Evolutionary conservation across 2,888 invertebrate genomes (phyloP), one percentile per base, ranked within the genome.

Genomic region (Lydus trimaculatus): DNA sequence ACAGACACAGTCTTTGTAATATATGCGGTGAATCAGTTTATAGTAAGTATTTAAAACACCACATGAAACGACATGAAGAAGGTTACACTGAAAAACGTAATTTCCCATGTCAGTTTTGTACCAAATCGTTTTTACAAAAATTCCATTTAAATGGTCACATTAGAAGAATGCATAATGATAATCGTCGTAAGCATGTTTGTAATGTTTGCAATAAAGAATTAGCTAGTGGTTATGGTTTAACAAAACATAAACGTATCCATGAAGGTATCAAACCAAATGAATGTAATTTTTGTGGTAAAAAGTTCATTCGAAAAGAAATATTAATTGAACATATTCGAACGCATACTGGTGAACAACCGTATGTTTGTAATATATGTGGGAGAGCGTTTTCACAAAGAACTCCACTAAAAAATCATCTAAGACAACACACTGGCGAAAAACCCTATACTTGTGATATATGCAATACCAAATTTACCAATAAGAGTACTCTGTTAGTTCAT

Each of bases 221-320:
- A n/a, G 81, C 23, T 7, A n/a, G 28, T 56, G 4, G 8, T 5
- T 9, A 17, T 25, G 11, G 33, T 61, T 39, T 61, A 23, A 39
- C 5, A 20, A 81, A 7, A n/a, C 83, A 83, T 66, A 75, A 76
- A 67, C 72, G 81, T 31, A 76, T 73, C 1, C 81, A 81, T 63
- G 82, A 80, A 0, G 81, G 81, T 0, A 82, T 83, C 61, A 81
- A 79, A 61, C 82, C 82, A 1, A 81, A 81, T 63, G 70, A 78
- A 39, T 85, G 85, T 65, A 87, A 87, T 43, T 79, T 86, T 4
- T 90, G 83, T 64, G 73, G 87, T 63, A 89, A 89, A 77, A 86
- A 87, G 0, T 89, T 89, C 82, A 74, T 74, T 11, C 72, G 73
- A 20, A 78, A 77, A 48, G 73, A 71, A 23, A 71, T 71, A 17